Evolutionary conservation across 2,113 vertebrate genomes (phyloP).

Genomic region (Solea solea): DNA sequence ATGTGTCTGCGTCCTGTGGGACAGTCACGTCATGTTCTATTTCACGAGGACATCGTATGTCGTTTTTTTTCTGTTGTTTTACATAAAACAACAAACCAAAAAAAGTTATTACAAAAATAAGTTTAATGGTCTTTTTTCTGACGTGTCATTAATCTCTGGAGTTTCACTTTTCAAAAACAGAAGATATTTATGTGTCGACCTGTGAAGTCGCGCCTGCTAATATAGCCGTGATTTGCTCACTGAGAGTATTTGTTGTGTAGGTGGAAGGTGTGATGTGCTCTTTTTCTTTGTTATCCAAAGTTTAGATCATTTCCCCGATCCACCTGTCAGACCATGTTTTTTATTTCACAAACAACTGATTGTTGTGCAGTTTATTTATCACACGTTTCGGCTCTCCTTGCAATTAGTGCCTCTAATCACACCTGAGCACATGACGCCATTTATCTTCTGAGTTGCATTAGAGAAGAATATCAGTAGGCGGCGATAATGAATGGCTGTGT

Average conservation of each 20-base stretch:
- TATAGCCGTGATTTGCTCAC: conserved; percentile 18
- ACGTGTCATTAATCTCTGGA: neutral
- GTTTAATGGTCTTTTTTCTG: no score
- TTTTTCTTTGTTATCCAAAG: conserved; percentile 29
- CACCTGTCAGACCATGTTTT: neutral
- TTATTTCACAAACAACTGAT: neutral
- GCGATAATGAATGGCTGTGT: conserved; percentile 23
- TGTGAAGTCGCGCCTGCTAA: conserved; percentile 10
- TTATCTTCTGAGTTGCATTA: conserved; percentile 1
- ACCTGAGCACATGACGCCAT: conserved; percentile 11
- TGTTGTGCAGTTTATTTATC: neutral
- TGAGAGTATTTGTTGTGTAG: conserved; percentile 53
- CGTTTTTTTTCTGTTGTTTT: neutral
- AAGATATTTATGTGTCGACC: conserved; percentile 3
- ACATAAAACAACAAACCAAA: neutral
- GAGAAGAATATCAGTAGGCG: conserved; percentile 4
- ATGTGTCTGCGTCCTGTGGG: conserved; percentile 34
- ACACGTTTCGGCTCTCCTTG: neutral
- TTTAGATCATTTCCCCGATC: neutral
- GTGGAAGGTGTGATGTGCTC: conserved; percentile 51
- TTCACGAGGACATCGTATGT: conserved; percentile 7
- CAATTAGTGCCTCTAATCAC: neutral
- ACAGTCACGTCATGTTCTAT: conserved; percentile 28
- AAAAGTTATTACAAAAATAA: no score
- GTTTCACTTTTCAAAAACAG: neutral